Evolutionary conservation across 1,140 invertebrate genomes (phyloP).

Genomic region (Galendromus occidentalis): DNA sequence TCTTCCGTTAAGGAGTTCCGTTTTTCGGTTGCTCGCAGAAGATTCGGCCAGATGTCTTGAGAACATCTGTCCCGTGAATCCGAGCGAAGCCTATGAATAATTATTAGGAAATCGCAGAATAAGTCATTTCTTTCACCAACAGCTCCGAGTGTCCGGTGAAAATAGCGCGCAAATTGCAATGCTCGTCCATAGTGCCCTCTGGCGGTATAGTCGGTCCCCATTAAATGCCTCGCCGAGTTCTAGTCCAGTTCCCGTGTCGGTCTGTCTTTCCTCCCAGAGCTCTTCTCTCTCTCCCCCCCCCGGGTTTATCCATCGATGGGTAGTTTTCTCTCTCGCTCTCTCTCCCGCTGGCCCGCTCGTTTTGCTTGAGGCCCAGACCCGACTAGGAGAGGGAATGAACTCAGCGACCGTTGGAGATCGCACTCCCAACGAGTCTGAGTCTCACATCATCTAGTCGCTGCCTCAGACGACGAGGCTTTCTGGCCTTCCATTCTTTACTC

Average conservation of each 20-base stretch:
- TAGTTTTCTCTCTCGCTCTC: too few species aligned
- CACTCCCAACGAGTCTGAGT: background rate
- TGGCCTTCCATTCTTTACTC: background rate
- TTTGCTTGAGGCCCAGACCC: too few species aligned
- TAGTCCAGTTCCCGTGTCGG: background rate
- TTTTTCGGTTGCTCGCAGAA: background rate
- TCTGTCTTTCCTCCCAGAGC: too few species aligned
- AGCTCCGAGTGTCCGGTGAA: background rate
- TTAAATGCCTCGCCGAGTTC: background rate
- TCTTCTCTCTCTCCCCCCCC: too few species aligned
- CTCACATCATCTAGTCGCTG: background rate
- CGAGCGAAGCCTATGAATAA: background rate
- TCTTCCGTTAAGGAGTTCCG: background rate
- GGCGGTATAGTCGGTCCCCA: background rate
- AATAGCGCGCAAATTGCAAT: background rate
- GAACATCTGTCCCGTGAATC: background rate
- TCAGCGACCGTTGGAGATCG: too few species aligned
- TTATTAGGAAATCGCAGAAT: too few species aligned
- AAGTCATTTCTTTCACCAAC: too few species aligned
- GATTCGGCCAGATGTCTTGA: background rate
- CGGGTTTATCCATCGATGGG: too few species aligned
- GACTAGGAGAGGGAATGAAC: too few species aligned
- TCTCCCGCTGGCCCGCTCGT: too few species aligned
- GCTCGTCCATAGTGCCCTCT: background rate
- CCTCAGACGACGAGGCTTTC: background rate